phyloP scores from a whole-genome alignment of 2,113 vertebrate genomes.

The Junco hyemalis region DNA sequence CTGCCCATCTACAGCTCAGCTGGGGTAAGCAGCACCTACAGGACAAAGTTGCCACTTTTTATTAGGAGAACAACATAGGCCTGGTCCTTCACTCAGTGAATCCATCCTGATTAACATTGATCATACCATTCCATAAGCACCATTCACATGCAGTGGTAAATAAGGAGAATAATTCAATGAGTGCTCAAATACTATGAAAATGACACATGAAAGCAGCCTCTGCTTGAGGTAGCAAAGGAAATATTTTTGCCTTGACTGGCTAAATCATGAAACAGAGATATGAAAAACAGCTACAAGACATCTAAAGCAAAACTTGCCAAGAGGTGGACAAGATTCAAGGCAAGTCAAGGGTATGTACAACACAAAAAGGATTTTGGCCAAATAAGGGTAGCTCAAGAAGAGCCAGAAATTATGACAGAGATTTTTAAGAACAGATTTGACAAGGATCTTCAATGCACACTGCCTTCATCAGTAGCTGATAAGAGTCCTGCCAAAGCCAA shows the following conservation, averaged over 20 bases:
- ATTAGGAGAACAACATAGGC: neutral
- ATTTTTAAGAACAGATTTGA: constrained; percentile 37
- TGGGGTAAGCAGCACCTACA: neutral
- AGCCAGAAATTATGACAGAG: neutral
- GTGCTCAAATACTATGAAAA: neutral
- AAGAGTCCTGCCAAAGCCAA: constrained; percentile 30
- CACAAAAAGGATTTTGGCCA: constrained; percentile 16
- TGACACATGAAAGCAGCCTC: neutral
- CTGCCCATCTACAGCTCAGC: neutral
- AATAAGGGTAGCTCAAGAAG: neutral
- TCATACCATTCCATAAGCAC: neutral
- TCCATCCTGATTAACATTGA: neutral
- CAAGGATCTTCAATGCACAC: constrained; percentile 24
- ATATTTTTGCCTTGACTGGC: neutral
- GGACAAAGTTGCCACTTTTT: neutral
- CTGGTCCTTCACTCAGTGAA: neutral
- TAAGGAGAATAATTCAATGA: neutral
- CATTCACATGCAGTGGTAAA: neutral
- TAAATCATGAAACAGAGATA: neutral
- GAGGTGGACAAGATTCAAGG: constrained; percentile 36
- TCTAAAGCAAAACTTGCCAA: constrained; percentile 36
- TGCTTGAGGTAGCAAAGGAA: neutral
- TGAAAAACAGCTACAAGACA: constrained; percentile 2
- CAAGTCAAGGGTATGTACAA: neutral
- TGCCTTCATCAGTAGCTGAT: neutral